Base-by-base conservation (phyloP, 1,140 invertebrate species). In the Neodiprion virginianus region DNA sequence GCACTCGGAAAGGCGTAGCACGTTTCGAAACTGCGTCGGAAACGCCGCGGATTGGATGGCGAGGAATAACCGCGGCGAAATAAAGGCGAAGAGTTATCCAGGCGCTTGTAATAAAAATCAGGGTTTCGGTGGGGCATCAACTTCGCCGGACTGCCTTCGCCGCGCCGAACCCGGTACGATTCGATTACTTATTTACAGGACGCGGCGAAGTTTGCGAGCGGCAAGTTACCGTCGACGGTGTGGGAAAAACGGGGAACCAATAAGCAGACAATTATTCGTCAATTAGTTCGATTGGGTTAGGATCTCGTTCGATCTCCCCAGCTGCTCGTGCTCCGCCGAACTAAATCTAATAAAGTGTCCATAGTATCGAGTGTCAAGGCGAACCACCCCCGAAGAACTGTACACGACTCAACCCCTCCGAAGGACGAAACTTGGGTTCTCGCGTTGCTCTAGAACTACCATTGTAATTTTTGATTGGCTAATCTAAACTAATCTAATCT, bases 391-490 rank as follows among this genome's bases (percentile, higher is more conserved):
- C 28, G 28, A 40, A 40, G 28, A 40, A 40, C 28, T 40, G 5
- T 40, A 40, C 28, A 5, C 28, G 28, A 40, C 28, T 40, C 28
- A 40, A 40, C 28, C 28, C 28, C 28, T 40, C 28, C 28, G 28
- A 40, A 40, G 28, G 5, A 40, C 28, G 2, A 40, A 40, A 40
- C 28, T 40, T 5, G 28, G 28, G 28, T 40, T 40, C 53, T 61
- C 53, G 53, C 8, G 53, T 14, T 61, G n/a, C 28, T 40, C 28
- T 40, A 40, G 28, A 40, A 40, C 11, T 61, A 61, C 53, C 53
- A 61, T 61, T 61, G 53, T 61, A 61, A 61, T 61, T 61, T 61
- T 61, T 61, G 53, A 61, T 61, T 61, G 53, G 53, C 53, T 61
- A 61, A 61, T 61, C 11, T 17, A 61, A 61, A 61, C 53, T 61